Evolutionary conservation across 2,797 vertebrate species (phyloP), one percentile per base, ranked within the genome.

Genomic region (Rhabdomys pumilio): DNA sequence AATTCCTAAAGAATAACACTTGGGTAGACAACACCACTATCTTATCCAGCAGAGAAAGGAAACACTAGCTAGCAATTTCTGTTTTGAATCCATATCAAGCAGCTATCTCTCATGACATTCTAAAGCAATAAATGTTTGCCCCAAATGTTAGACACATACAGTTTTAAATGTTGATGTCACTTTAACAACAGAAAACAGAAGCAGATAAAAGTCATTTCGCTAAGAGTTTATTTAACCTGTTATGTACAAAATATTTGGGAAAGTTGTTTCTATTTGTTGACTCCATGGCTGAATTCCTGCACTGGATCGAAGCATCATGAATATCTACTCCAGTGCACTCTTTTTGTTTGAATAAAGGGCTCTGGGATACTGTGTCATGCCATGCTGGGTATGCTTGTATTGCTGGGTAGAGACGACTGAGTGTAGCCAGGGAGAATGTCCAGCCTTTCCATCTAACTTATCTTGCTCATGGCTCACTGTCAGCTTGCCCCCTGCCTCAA

Each of bases 401-500:
- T 86, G 19, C 22, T 96, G 75, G 84, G 69, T 96, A 69, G 86
- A 63, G 24, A 50, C 69, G 47, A 57, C 89, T 95, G 61, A 92
- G 89, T 59, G 20, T 38, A 55, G 89, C 24, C 79, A 55, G 86
- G 14, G 44, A 76, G 86, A 87, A 50, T 79, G 26, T 19, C 72
- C 53, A 95, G 79, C 19, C 82, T 82, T 93, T 92, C 92, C n/a
- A 14, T 83, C 94, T 93, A 86, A 41, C 41, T 93, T 95, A 85
- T 2, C 4, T 79, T 57, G 34, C 29, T 89, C 82, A 38, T 72
- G 24, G 89, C 94, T 91, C 53, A n/a, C 38, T 77, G 65, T 95
- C 93, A 93, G n/a, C 44, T 44, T 80, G 38, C n/a, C 67, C 55
- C 80, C 59, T 76, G 47, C 59, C 61, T 80, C 72, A 5, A 3